A percentile compares a stretch with the other conserved stretches of the same genome.
These are phyloP conservation scores for Diabrotica undecimpunctata DNA, from an alignment of 1,140 invertebrate species.

Conservation along the genomic window DNA sequence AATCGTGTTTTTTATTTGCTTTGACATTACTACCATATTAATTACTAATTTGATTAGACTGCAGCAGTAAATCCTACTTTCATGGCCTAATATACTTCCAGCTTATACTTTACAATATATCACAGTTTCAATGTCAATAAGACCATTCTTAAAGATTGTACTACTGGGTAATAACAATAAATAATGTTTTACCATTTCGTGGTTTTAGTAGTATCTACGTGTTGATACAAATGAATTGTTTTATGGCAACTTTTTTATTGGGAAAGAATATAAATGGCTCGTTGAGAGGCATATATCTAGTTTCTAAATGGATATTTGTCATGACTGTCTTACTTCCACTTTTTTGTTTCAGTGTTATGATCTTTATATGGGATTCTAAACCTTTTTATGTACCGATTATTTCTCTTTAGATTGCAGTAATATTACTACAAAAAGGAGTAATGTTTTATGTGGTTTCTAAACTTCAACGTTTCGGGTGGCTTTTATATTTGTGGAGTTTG, in stretches of 20 bases:
- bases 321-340: constrained; percentile 2
- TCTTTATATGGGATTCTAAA: neutral
- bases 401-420: no score
- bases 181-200: neutral
- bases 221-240: constrained; percentile 1
- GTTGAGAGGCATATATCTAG: neutral
- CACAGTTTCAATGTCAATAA: neutral
- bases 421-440: no score
- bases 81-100: no score
- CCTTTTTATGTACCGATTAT: no score
- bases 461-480: no score
- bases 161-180: constrained; percentile 1
- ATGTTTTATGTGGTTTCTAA: no score
- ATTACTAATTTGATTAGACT: no score
- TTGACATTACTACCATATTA: no score
- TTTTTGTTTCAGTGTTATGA: neutral
- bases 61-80: no score
- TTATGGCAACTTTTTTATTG: neutral
- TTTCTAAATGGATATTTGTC: constrained; percentile 2
- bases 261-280: neutral
- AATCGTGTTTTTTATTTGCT: no score
- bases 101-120: neutral
- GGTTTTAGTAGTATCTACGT: neutral
- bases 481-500: no score
- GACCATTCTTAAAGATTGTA: neutral